Base-by-base conservation (phyloP, 2,888 invertebrate genomes). In the Buathra laborator region DNA sequence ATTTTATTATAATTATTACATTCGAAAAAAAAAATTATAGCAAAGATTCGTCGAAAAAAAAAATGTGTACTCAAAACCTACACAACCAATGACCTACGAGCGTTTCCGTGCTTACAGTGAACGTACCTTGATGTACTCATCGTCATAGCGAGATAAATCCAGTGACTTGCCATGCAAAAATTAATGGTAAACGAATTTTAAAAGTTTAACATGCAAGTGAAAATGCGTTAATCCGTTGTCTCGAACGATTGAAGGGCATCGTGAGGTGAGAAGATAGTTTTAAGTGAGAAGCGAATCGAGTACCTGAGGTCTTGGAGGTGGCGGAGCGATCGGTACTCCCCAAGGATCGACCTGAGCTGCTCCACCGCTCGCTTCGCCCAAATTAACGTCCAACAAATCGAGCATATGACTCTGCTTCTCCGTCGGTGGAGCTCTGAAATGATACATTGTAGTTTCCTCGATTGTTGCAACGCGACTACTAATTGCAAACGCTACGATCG, bases 361-460 rank as follows among this genome's bases (percentile, higher is more conserved):
- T 16, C 95, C 94, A 87, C 95, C 95, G 87, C 95, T 95, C n/a
- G 95, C 94, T 85, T 95, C 95, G 6, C 96, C 96, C 90, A 98
- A 95, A 93, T 96, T 97, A 86, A 98, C 97, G 93, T 98, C 98
- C 90, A 98, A 94, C 91, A 98, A 94, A 94, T 98, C 98, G 84
- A 98, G 95, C 94, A 98, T 95, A 93, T 97, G 97, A 88, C 97
- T 97, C 92, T 95, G 95, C 87, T 94, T 95, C 83, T 92, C 94
- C 44, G 90, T 86, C 83, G 91, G 91, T 29, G 93, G 93, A 32
- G 91, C 89, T 91, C 94, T 94, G 84, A 81, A 91, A 87, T 66
- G 43, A 1, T 74, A 87, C 77, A 84, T 79, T 46, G 56, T 77
- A 43, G 53, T 48, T 66, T 7, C 37, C 51, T 16, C 67, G 48